Evolutionary conservation across 2,797 vertebrate genomes (phyloP).

Genomic region (Amniataba percoides): DNA sequence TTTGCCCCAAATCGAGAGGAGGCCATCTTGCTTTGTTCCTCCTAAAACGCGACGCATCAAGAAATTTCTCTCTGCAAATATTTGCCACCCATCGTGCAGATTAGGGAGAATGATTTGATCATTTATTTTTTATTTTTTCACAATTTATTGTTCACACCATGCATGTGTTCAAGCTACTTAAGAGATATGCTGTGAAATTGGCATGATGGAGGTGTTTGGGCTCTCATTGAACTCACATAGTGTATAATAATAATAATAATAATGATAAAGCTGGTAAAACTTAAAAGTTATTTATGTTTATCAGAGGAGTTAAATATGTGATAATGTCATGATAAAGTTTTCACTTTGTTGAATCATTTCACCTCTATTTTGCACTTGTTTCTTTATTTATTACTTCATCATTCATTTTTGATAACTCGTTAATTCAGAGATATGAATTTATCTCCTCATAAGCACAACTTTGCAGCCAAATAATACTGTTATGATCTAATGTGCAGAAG

Average conservation of each 20-base stretch:
- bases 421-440: slow-evolving; percentile 11
- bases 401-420: no score
- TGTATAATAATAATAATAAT: no score
- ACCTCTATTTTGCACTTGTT: not conserved
- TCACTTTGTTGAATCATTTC: slow-evolving; percentile 14
- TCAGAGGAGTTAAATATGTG: not conserved
- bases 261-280: no score
- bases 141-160: slow-evolving; percentile 62
- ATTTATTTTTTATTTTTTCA: slow-evolving; percentile 43
- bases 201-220: slow-evolving; percentile 22
- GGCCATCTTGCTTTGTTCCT: slow-evolving; percentile 76
- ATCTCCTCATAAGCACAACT: slow-evolving; percentile 10
- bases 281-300: no score
- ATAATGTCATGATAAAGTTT: not conserved
- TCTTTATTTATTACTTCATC: slow-evolving; percentile 18
- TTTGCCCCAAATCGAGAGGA: slow-evolving; percentile 77
- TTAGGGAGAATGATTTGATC: slow-evolving; percentile 54
- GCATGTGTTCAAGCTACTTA: slow-evolving; percentile 32
- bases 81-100: slow-evolving; percentile 77
- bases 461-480: not conserved
- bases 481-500: slow-evolving; percentile 6
- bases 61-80: slow-evolving; percentile 72
- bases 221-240: not conserved
- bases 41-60: slow-evolving; percentile 66
- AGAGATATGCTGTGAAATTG: slow-evolving; percentile 30